These are phyloP conservation scores for Synanthedon vespiformis DNA, from an alignment of 2,888 invertebrate genomes.

Conservation along the genomic window DNA sequence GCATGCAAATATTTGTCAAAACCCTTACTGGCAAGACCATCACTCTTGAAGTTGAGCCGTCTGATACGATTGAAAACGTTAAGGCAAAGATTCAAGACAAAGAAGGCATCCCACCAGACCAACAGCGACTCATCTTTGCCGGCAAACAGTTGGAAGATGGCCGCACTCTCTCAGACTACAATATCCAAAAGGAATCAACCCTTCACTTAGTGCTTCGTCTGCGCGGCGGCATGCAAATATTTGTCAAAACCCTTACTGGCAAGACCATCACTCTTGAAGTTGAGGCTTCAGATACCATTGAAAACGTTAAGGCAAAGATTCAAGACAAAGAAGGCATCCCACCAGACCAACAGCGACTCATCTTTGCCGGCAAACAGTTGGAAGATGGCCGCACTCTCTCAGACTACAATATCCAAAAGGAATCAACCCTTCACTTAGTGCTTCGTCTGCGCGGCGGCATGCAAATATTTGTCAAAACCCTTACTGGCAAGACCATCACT, in stretches of 20 bases:
- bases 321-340: constrained; percentile 13
- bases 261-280: constrained; percentile 13
- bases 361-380: constrained; percentile 12
- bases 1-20: constrained; percentile 52
- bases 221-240: constrained; percentile 13
- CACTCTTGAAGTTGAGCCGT: constrained; percentile 37
- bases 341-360: constrained; percentile 11
- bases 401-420: constrained; percentile 12
- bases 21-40: constrained; percentile 44
- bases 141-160: constrained; percentile 13
- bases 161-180: constrained; percentile 11
- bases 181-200: constrained; percentile 12
- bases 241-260: constrained; percentile 12
- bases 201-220: constrained; percentile 12
- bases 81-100: constrained; percentile 13
- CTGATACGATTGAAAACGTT: constrained; percentile 15
- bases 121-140: constrained; percentile 12
- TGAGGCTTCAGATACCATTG: constrained; percentile 11
- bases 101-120: constrained; percentile 13
- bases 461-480: constrained; percentile 10
- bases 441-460: constrained; percentile 10
- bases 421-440: constrained; percentile 8
- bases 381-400: constrained; percentile 12
- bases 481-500: constrained; percentile 11
- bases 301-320: constrained; percentile 12